phyloP scores from a whole-genome alignment of 2,888 invertebrate genomes.

The Melanophora roralis region DNA sequence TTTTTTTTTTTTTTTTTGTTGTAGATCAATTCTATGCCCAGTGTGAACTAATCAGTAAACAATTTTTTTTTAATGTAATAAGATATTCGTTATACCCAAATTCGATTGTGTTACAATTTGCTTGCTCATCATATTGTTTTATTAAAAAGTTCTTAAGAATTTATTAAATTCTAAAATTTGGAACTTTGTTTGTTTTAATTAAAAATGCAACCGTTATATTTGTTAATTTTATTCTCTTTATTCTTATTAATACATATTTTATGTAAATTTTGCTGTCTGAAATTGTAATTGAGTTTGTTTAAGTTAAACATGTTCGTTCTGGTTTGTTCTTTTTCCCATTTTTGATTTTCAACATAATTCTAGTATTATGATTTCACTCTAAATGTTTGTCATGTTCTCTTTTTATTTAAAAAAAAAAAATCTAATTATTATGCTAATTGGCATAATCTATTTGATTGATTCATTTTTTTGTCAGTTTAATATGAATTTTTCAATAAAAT shows the following conservation, averaged over 20 bases:
- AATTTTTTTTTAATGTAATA: no score
- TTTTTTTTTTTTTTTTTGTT: no score
- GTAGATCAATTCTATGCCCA: no score
- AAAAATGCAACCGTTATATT: background rate
- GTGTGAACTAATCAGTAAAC: no score
- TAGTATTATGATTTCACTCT: background rate
- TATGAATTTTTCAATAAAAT: constrained; percentile 11
- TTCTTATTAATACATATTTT: no score
- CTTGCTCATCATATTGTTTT: no score
- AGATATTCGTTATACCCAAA: no score
- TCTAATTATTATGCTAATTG: constrained; percentile 23
- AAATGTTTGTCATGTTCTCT: background rate
- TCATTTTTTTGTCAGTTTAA: constrained; percentile 6
- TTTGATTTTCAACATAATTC: background rate
- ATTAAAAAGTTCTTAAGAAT: no score
- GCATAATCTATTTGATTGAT: constrained; percentile 16
- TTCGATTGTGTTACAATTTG: no score
- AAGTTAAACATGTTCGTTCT: background rate
- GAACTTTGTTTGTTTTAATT: constrained; percentile 27
- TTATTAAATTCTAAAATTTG: background rate
- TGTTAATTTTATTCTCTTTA: background rate
- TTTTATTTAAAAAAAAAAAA: background rate
- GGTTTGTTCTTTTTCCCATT: background rate
- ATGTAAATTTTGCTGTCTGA: no score
- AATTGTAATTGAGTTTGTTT: background rate